A percentile compares a stretch with the other conserved stretches of the same genome.
Evolutionary conservation across 2,797 vertebrate species (phyloP).

Genomic region (Podargus strigoides): DNA sequence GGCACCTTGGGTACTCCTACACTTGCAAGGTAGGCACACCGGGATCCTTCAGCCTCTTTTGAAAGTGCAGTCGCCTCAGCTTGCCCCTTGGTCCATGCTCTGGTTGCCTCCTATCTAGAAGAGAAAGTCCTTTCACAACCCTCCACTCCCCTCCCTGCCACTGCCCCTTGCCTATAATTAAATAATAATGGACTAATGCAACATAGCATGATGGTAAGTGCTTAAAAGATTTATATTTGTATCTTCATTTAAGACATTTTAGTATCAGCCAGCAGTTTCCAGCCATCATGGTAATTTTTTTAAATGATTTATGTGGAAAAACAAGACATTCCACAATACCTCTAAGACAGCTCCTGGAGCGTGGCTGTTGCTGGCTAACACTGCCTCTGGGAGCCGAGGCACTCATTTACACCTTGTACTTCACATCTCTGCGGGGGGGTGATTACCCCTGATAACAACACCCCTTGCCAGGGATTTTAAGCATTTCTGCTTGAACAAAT

Average conservation of each 20-base stretch:
- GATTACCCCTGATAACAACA: slow-evolving; percentile 63
- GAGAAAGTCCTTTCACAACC: neutral
- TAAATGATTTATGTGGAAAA: slow-evolving; percentile 71
- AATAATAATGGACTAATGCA: slow-evolving; percentile 39
- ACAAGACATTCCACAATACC: slow-evolving; percentile 58
- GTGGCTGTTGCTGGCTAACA: slow-evolving; percentile 38
- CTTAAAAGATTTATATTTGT: slow-evolving; percentile 31
- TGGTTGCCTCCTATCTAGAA: neutral
- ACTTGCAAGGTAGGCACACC: neutral
- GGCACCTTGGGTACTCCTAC: neutral
- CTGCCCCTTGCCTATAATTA: neutral
- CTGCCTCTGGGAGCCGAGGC: neutral
- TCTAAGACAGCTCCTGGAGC: slow-evolving; percentile 24
- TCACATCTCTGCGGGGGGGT: slow-evolving; percentile 36
- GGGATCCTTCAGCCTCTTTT: neutral
- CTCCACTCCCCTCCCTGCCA: neutral
- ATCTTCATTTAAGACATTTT: slow-evolving; percentile 64
- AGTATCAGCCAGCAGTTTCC: slow-evolving; percentile 39
- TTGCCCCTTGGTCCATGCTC: neutral
- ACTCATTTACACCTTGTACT: slow-evolving; percentile 2
- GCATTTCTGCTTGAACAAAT: slow-evolving; percentile 52
- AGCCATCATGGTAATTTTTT: slow-evolving; percentile 53
- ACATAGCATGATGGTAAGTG: neutral
- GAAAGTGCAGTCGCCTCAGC: neutral
- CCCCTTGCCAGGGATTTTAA: slow-evolving; percentile 6